Percentiles rank a stretch among this genome's conserved stretches.
Conservation (phyloP, 2,888 invertebrate genomes). For the Cistogaster globosa region DNA sequence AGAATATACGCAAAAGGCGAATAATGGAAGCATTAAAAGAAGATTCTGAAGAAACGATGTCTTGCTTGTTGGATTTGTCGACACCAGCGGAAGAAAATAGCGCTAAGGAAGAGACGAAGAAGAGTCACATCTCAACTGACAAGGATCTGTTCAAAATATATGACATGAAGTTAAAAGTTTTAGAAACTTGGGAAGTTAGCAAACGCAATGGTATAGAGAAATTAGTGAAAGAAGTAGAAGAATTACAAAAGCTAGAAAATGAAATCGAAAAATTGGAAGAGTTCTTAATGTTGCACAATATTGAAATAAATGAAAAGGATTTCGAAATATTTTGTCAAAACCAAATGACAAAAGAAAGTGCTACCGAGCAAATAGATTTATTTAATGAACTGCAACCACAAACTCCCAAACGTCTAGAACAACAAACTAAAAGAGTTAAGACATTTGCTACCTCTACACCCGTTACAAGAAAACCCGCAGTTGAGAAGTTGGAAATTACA, state of each 20-base stretch:
- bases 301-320: conserved; percentile 48
- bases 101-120: not conserved
- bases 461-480: conserved; percentile 2
- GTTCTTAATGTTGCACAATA: not conserved
- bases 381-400: not conserved
- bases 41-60: not conserved
- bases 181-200: conserved; percentile 74
- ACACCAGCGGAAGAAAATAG: not conserved
- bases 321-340: conserved; percentile 27
- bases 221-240: conserved; percentile 73
- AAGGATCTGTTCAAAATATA: conserved; percentile 8
- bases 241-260: conserved; percentile 73
- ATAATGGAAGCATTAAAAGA: conserved; percentile 43
- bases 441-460: conserved; percentile 17
- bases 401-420: conserved; percentile 23
- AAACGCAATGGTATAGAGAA: conserved; percentile 74
- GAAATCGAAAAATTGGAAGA: conserved; percentile 55
- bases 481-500: not conserved
- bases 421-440: conserved; percentile 25
- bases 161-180: conserved; percentile 51
- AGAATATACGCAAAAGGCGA: conserved; percentile 52
- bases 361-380: conserved; percentile 13
- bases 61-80: not conserved
- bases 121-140: conserved; percentile 10
- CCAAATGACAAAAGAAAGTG: not conserved